Conservation (phyloP, 2,113 vertebrate species). For the Notiomystis cincta region DNA sequence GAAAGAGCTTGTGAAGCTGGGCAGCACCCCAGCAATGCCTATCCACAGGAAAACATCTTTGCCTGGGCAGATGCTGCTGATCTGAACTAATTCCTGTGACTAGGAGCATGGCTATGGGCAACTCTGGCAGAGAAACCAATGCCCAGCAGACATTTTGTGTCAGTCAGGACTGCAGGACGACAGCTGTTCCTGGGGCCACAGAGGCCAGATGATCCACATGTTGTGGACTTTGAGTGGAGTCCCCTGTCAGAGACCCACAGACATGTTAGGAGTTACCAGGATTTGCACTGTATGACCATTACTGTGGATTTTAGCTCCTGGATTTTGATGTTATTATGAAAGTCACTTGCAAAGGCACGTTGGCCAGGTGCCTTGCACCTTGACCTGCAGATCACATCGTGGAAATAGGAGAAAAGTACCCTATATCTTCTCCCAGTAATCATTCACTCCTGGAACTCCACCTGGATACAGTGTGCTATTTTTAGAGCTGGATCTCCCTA, state of each 20-base stretch:
- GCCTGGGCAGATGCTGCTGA: fast-evolving
- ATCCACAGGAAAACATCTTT: fast-evolving
- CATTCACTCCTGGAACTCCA: not conserved
- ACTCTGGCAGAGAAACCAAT: too few species aligned
- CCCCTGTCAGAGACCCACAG: not conserved
- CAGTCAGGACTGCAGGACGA: not conserved
- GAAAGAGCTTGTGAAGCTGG: fast-evolving
- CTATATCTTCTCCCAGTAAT: not conserved
- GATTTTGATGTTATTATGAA: not conserved
- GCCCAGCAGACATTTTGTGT: fast-evolving
- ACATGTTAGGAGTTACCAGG: fast-evolving
- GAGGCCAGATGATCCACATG: fast-evolving
- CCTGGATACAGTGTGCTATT: conserved; percentile 9
- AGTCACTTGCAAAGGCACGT: not conserved
- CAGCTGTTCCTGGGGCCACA: fast-evolving
- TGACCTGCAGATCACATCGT: not conserved
- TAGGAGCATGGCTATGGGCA: fast-evolving
- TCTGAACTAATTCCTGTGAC: not conserved
- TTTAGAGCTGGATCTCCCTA: conserved; percentile 14
- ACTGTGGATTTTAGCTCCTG: not conserved
- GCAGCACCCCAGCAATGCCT: fast-evolving
- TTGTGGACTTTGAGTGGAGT: not conserved
- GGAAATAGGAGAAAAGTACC: not conserved
- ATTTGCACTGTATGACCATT: not conserved
- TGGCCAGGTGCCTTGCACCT: not conserved